These are phyloP conservation scores for Speoplatyrhinus poulsoni DNA, from an alignment of 2,113 vertebrate species.

Conservation along the genomic window DNA sequence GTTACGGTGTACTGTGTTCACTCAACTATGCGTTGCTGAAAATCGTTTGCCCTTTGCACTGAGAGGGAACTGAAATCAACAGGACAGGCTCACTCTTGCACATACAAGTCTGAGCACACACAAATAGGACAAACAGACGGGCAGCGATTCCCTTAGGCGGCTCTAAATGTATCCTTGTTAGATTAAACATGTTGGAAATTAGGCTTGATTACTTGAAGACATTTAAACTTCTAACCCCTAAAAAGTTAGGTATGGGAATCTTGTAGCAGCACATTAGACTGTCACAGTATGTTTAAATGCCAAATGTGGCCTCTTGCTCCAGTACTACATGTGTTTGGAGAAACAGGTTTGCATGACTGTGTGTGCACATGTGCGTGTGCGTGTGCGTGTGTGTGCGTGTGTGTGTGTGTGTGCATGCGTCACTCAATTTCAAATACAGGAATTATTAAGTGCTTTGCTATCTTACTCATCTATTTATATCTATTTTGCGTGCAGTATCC, in stretches of 20 bases:
- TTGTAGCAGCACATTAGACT: background rate
- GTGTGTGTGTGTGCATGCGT: too few relatives aligned
- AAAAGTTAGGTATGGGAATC: conserved; percentile 13
- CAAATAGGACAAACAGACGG: background rate
- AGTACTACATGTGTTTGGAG: background rate
- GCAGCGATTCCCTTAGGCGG: conserved; percentile 10
- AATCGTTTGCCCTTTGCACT: background rate
- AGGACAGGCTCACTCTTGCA: background rate
- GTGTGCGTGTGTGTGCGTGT: background rate
- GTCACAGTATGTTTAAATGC: background rate
- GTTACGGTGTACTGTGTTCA: background rate
- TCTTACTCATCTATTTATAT: background rate
- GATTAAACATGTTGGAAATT: conserved; percentile 27
- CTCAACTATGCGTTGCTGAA: background rate
- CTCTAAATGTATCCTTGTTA: background rate
- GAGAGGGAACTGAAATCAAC: background rate
- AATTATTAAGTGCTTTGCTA: background rate
- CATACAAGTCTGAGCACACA: background rate
- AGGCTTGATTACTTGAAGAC: conserved; percentile 15
- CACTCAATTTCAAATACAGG: background rate
- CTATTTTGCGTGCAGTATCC: too few relatives aligned
- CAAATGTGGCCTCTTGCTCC: conserved; percentile 7
- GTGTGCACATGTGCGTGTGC: background rate
- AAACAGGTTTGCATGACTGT: background rate
- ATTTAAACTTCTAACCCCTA: conserved; percentile 40